phyloP scores from a whole-genome alignment of 2,797 vertebrate genomes.

The Toxotes lorentzi region DNA sequence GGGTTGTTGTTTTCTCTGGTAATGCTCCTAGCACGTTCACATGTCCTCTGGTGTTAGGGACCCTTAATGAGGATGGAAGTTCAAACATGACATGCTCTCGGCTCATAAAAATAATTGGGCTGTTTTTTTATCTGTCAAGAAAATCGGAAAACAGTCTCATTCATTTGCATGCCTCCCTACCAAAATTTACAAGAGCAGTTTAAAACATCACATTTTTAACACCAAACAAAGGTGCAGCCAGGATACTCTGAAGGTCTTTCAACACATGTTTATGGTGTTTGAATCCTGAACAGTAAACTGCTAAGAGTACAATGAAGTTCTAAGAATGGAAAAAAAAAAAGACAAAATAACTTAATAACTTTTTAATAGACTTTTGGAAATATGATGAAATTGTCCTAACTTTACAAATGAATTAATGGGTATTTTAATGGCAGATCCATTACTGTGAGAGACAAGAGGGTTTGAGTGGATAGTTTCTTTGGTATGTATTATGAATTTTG shows the following conservation, averaged over 20 bases:
- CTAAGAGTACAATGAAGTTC: neutral
- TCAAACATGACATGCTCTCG: constrained; percentile 79
- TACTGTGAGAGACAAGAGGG: neutral
- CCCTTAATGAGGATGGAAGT: constrained; percentile 82
- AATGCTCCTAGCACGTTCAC: constrained; percentile 81
- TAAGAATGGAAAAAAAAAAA: neutral
- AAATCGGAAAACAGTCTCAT: constrained; percentile 60
- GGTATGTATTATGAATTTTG: neutral
- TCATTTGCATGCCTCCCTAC: constrained; percentile 52
- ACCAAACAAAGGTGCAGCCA: constrained; percentile 9
- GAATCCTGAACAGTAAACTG: neutral
- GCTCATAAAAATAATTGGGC: constrained; percentile 79
- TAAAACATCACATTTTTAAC: constrained; percentile 42
- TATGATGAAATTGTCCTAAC: neutral
- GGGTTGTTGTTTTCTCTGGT: constrained; percentile 89
- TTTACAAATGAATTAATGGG: neutral
- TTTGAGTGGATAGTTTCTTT: neutral
- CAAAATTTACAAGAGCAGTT: constrained; percentile 30
- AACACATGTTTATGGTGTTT: neutral
- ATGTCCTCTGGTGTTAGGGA: constrained; percentile 81
- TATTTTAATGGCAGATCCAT: neutral
- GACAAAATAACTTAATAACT: neutral
- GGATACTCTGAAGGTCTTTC: constrained; percentile 11
- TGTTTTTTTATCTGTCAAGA: constrained; percentile 65
- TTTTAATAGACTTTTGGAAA: neutral